Conservation (phyloP, 2,797 vertebrate genomes). For the Sternarchorhynchus goeldii region DNA sequence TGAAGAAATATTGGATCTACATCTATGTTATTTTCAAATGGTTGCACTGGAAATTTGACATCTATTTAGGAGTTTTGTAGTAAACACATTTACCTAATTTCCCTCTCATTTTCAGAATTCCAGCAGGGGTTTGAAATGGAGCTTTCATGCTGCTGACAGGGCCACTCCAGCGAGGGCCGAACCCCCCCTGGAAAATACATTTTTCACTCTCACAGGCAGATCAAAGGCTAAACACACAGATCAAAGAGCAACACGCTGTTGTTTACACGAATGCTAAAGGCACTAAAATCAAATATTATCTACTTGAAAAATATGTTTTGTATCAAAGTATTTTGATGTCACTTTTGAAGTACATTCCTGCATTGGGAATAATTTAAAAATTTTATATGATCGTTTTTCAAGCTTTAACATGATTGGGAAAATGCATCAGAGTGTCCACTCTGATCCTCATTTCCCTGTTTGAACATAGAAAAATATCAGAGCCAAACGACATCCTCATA, state of each 20-base stretch:
- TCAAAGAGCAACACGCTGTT: slow-evolving; percentile 80
- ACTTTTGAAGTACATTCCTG: slow-evolving; percentile 80
- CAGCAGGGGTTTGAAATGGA: slow-evolving; percentile 65
- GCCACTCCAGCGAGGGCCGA: slow-evolving; percentile 69
- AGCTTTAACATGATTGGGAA: slow-evolving; percentile 71
- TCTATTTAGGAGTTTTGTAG: slow-evolving; percentile 49
- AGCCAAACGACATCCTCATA: slow-evolving; percentile 46
- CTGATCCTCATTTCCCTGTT: slow-evolving; percentile 54
- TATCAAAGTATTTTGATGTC: slow-evolving; percentile 80
- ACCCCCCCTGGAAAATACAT: slow-evolving; percentile 75
- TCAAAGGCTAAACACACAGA: slow-evolving; percentile 76
- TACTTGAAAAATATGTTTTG: slow-evolving; percentile 80
- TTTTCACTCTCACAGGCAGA: slow-evolving; percentile 75
- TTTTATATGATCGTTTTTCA: slow-evolving; percentile 75
- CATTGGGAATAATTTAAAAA: slow-evolving; percentile 72
- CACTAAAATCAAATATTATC: slow-evolving; percentile 79
- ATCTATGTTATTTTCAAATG: background rate
- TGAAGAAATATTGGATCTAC: no score
- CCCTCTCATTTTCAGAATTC: slow-evolving; percentile 64
- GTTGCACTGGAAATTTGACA: slow-evolving; percentile 56
- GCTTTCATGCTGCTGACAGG: slow-evolving; percentile 71
- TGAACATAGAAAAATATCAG: slow-evolving; percentile 46
- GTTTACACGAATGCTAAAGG: slow-evolving; percentile 84
- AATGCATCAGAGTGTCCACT: slow-evolving; percentile 49
- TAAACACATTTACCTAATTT: slow-evolving; percentile 78